Conservation (phyloP, 2,888 invertebrate species). For the Auanema freiburgensis region DNA sequence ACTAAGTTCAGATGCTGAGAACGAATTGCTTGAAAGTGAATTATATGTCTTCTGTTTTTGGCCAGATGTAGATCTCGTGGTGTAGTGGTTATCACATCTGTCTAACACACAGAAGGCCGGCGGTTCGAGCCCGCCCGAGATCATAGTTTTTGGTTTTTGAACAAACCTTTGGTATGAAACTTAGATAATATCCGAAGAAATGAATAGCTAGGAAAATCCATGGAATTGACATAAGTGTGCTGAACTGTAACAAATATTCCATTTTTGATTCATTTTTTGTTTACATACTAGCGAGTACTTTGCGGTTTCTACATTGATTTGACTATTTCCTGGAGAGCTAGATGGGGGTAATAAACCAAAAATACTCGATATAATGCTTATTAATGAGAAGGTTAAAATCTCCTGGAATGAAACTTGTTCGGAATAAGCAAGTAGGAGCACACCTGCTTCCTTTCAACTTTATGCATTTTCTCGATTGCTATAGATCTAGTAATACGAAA, state of each 20-base stretch:
- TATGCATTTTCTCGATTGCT: slow-evolving; percentile 37
- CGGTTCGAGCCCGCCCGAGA: slow-evolving; percentile 62
- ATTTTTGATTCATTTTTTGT: not conserved
- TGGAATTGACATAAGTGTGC: no score
- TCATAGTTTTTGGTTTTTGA: slow-evolving; percentile 21
- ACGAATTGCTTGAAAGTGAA: no score
- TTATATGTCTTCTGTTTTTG: no score
- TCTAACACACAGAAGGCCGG: slow-evolving; percentile 63
- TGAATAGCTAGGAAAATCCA: no score
- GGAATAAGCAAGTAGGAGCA: not conserved
- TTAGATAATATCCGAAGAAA: no score
- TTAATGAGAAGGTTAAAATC: slow-evolving; percentile 33
- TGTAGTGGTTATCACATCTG: slow-evolving; percentile 63
- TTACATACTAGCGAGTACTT: slow-evolving; percentile 35
- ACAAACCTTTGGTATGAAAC: no score
- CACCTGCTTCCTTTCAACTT: slow-evolving; percentile 38
- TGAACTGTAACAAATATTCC: no score
- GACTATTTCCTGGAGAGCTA: slow-evolving; percentile 37
- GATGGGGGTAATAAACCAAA: slow-evolving; percentile 34
- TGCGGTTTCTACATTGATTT: slow-evolving; percentile 34
- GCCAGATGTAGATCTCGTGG: slow-evolving; percentile 41
- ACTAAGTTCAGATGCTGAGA: no score
- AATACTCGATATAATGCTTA: slow-evolving; percentile 28
- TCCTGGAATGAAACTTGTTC: slow-evolving; percentile 20
- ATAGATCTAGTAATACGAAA: slow-evolving; percentile 32